Evolutionary conservation across 2,888 invertebrate species (phyloP), one percentile per base, ranked within the genome.

Genomic region (Eupsilia transversa): DNA sequence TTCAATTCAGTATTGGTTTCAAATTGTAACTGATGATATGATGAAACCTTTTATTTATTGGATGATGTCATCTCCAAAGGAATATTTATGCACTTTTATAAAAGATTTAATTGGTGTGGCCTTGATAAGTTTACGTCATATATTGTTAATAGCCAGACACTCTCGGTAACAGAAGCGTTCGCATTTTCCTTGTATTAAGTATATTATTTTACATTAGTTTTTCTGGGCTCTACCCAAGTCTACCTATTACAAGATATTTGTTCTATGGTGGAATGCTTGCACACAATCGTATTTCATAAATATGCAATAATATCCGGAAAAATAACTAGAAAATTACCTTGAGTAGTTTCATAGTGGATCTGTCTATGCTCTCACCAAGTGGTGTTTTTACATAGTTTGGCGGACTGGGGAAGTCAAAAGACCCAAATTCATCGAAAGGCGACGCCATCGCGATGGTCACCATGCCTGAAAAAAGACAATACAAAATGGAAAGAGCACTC

Each of bases 311-410:
- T 54, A 56, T 65, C 57, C 10, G 17, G 33, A 20, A 65, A 33
- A 20, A 35, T 35, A 3, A 61, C 17, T n/a, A 33, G 12, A 20
- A 7, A 30, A 49, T 33, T 88, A 93, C 93, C 91, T 92, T 92
- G 0, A 93, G 86, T 0, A 93, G 67, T 77, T 91, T 93, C 86
- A 93, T 86, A n/a, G 93, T 91, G 9, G 92, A 90, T 56, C 88
- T 88, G 75, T 93, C 93, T 12, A 93, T 90, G 56, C 91, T 85
- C 65, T 92, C 89, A 3, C 93, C 93, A 5, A 92, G 78, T 0
- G 87, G 70, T 1, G 93, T 92, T 75, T 90, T 87, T 7, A 77
- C 72, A 74, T 89, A 93, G 0, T 87, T 81, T 14, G 86, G 89
- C 4, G 72, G 84, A 6, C 23, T 7, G 27, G 2, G 14, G n/a